Percentiles rank a stretch among this genome's conserved stretches.
Conservation (phyloP, 2,888 invertebrate species). For the Thymelicus acteon region DNA sequence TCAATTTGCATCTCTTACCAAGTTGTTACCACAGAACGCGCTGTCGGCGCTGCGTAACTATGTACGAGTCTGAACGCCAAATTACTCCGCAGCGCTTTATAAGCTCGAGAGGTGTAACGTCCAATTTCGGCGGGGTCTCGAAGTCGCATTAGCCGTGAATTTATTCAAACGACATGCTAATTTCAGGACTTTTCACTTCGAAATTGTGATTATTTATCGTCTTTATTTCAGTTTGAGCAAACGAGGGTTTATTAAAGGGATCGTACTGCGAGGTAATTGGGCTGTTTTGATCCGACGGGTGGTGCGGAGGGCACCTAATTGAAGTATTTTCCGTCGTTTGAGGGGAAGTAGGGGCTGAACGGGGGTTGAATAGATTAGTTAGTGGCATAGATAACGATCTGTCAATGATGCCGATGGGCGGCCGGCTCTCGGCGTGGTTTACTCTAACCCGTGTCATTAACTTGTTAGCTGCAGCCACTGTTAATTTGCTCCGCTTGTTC, state of each 20-base stretch:
- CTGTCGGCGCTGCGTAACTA: constrained; percentile 50
- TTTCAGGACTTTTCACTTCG: constrained; percentile 67
- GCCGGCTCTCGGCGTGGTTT: constrained; percentile 47
- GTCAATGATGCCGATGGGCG: constrained; percentile 47
- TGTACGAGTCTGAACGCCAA: constrained; percentile 16
- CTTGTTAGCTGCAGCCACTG: constrained; percentile 40
- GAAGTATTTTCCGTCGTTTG: constrained; percentile 77
- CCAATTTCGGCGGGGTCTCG: constrained; percentile 62
- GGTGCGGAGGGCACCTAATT: constrained; percentile 60
- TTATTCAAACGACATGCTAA: constrained; percentile 81
- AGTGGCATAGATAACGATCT: constrained; percentile 72
- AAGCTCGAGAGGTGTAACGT: constrained; percentile 33
- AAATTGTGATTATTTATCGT: constrained; percentile 77
- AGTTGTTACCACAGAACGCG: constrained; percentile 66
- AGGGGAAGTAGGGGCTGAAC: constrained; percentile 57
- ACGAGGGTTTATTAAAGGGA: constrained; percentile 76
- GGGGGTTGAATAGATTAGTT: constrained; percentile 75
- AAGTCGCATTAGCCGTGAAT: constrained; percentile 72
- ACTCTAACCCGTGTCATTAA: constrained; percentile 44
- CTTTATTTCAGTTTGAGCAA: constrained; percentile 73
- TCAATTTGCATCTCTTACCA: constrained; percentile 79
- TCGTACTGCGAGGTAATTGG: constrained; percentile 74
- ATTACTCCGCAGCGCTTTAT: constrained; percentile 48
- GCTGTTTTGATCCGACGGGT: constrained; percentile 73
- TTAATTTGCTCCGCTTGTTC: constrained; percentile 34